phyloP scores from a whole-genome alignment of 1,140 invertebrate species.

The Papilio xuthus region DNA sequence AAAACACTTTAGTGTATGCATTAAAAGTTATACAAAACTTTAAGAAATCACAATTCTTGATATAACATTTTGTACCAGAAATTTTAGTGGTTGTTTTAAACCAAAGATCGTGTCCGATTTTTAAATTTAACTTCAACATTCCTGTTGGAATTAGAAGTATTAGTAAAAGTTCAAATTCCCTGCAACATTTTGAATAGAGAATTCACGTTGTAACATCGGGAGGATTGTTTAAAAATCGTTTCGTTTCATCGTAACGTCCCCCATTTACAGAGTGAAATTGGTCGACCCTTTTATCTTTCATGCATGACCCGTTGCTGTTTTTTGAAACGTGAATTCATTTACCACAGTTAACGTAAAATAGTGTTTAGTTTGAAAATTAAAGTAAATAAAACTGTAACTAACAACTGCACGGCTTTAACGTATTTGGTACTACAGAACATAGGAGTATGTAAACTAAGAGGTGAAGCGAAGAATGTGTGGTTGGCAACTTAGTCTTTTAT shows the following conservation, averaged over 20 bases:
- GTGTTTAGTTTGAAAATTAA: background rate
- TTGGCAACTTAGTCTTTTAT: too few relatives aligned
- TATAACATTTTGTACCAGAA: too few relatives aligned
- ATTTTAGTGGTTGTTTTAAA: background rate
- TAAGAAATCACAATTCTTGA: too few relatives aligned
- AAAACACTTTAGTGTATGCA: too few relatives aligned
- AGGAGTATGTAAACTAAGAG: too few relatives aligned
- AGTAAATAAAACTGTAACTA: background rate
- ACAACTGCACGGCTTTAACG: background rate
- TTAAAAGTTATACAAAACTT: too few relatives aligned
- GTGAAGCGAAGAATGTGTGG: too few relatives aligned
- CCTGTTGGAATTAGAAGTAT: background rate
- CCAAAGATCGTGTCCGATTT: background rate
- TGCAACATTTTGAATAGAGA: slow-evolving; percentile 18
- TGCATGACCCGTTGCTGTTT: slow-evolving; percentile 4
- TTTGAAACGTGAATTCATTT: background rate
- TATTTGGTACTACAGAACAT: too few relatives aligned
- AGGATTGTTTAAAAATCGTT: slow-evolving; percentile 9
- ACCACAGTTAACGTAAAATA: background rate
- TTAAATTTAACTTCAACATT: background rate
- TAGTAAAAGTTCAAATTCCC: background rate
- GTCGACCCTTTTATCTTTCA: slow-evolving; percentile 17
- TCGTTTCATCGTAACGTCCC: background rate
- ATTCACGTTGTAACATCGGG: slow-evolving; percentile 6
- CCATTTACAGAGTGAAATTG: slow-evolving; percentile 5